A percentile compares a stretch with the other conserved stretches of the same genome.
Conservation (phyloP, 2,888 invertebrate species). For the Drosophila imparisetae region DNA sequence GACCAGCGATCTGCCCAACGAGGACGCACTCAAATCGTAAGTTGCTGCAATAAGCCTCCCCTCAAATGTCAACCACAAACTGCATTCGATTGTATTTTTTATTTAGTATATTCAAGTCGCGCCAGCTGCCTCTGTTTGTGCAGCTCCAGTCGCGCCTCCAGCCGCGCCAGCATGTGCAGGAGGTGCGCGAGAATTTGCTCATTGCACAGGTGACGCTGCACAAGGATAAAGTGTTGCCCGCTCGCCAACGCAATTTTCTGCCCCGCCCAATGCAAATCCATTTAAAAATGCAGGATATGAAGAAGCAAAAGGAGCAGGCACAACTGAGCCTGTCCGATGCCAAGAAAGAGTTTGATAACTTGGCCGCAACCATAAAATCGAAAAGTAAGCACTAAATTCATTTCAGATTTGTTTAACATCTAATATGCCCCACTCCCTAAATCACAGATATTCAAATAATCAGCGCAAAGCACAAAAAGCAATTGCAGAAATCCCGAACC, state of each 20-base stretch:
- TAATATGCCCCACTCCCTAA: background rate
- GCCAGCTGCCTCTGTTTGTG: slow-evolving; percentile 77
- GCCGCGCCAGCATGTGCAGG: slow-evolving; percentile 79
- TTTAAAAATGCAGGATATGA: slow-evolving; percentile 77
- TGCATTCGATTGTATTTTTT: background rate
- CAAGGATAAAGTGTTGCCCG: slow-evolving; percentile 75
- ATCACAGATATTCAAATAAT: slow-evolving; percentile 78
- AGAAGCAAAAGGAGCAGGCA: slow-evolving; percentile 60
- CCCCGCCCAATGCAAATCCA: slow-evolving; percentile 80
- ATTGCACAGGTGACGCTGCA: slow-evolving; percentile 77
- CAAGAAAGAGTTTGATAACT: slow-evolving; percentile 68
- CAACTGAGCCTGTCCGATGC: slow-evolving; percentile 57
- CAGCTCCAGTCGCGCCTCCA: slow-evolving; percentile 79
- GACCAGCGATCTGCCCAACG: slow-evolving; percentile 73
- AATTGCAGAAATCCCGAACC: slow-evolving; percentile 64
- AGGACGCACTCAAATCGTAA: slow-evolving; percentile 83
- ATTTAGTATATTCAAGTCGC: slow-evolving; percentile 82
- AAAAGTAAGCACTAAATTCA: slow-evolving; percentile 71
- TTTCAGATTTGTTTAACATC: background rate
- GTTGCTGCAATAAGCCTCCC: slow-evolving; percentile 9
- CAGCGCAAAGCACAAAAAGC: slow-evolving; percentile 69
- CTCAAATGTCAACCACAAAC: background rate
- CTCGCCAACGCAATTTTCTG: slow-evolving; percentile 71
- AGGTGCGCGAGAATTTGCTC: slow-evolving; percentile 81
- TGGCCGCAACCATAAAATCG: slow-evolving; percentile 74